Conservation (phyloP, 2,797 vertebrate species). For the Euphonia xanthogaster region DNA sequence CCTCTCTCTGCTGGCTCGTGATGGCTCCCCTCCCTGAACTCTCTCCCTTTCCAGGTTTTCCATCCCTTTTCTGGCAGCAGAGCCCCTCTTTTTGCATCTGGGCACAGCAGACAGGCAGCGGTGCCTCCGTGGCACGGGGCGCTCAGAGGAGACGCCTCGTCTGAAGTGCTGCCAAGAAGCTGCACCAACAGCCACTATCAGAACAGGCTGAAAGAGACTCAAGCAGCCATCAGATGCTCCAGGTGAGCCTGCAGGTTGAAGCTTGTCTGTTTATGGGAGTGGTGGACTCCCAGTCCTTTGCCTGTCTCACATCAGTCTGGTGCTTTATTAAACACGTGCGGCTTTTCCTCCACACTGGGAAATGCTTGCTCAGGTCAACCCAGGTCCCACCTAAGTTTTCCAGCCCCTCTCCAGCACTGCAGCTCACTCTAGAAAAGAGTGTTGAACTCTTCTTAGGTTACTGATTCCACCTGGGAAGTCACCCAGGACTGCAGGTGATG, state of each 20-base stretch:
- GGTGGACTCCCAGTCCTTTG: neutral
- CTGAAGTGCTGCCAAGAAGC: conserved; percentile 44
- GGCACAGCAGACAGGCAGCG: neutral
- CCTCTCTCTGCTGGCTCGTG: neutral
- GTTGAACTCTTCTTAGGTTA: neutral
- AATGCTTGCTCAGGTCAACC: neutral
- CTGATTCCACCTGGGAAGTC: conserved; percentile 6
- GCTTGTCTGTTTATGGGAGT: conserved; percentile 23
- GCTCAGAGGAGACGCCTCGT: neutral
- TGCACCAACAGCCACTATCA: conserved; percentile 36
- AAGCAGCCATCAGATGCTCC: conserved; percentile 31
- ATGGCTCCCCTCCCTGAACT: neutral
- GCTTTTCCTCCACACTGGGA: neutral
- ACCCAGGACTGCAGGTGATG: neutral
- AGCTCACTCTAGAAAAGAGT: neutral
- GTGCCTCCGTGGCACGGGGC: neutral
- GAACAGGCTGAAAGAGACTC: neutral
- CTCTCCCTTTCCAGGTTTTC: neutral
- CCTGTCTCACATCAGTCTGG: neutral
- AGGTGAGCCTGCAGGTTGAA: conserved; percentile 28
- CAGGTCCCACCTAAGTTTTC: neutral
- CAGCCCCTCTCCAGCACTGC: neutral
- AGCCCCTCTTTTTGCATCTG: neutral
- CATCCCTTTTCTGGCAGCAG: neutral
- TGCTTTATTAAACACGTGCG: neutral